Base-by-base conservation (phyloP, 2,113 vertebrate genomes). In the Ameiurus melas region DNA sequence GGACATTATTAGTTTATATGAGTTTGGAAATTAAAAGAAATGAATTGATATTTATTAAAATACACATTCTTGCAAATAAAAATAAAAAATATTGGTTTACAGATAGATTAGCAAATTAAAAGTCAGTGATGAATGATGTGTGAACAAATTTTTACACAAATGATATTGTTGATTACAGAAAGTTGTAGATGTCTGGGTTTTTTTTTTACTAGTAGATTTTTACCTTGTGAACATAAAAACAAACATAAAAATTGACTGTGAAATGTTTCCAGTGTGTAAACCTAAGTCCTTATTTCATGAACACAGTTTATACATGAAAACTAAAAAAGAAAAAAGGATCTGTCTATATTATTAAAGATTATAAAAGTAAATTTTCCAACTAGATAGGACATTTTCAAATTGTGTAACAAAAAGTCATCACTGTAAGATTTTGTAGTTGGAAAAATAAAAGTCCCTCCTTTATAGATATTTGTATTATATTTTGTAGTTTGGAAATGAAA, bases 391-490 rank as follows among this genome's bases (percentile, higher is more conserved):
- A 14, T 22, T 77, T 47, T 77, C 1, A 13, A 77, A 4, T 14
- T 75, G 25, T 75, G 7, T 43, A 43, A 39, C 55, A 88, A 78
- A 20, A 75, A 43, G 51, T 58, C 70, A 84, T 78, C 81, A n/a
- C 53, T 57, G 36, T 36, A 85, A 85, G 16, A 47, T 43, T 39
- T 19, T 84, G 14, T 47, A 20, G 25, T 30, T 84, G 25, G 13
- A 68, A 70, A 70, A 68, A 84, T 84, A 66, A 84, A 84, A 70
- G 27, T 70, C 10, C 39, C 8, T 53, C 36, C 16, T 47, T 64
- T 17, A 43, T 53, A 39, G 58, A 83, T 8, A 66, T 39, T 75
- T 75, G 0, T 22, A 10, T 22, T 22, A 73, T 73, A 73, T 22
- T 73, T 20, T 71, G 70, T 16, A 33, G 2, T 25, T 75, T 51